These are phyloP conservation scores for Latrodectus geometricus DNA, from an alignment of 1,140 invertebrate species.

Conservation along the genomic window DNA sequence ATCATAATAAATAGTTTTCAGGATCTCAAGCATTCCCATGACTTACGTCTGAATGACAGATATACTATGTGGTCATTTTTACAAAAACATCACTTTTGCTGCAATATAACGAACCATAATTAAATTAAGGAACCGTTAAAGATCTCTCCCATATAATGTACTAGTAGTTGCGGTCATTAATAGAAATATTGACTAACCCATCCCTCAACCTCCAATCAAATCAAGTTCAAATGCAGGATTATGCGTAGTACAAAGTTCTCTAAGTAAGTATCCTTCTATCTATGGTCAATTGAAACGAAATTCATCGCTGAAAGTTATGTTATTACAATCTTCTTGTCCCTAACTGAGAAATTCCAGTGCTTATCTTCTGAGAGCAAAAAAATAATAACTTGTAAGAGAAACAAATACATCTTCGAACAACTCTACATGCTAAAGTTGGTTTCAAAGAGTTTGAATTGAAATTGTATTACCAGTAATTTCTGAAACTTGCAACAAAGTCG, in stretches of 20 bases:
- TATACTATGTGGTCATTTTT: too few relatives aligned
- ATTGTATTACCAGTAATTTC: neutral
- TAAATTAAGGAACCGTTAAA: neutral
- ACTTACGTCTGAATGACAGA: too few relatives aligned
- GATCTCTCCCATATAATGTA: neutral
- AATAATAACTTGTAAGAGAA: neutral
- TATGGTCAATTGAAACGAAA: neutral
- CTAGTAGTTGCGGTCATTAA: neutral
- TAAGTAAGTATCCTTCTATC: neutral
- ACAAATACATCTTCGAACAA: neutral
- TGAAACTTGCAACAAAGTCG: neutral
- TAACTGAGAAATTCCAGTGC: neutral
- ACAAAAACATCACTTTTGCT: too few relatives aligned
- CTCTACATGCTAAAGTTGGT: neutral
- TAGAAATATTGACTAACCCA: neutral
- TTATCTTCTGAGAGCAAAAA: neutral
- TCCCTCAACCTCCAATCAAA: neutral
- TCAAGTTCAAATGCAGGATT: neutral
- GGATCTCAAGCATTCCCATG: too few relatives aligned
- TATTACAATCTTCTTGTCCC: neutral
- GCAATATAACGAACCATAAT: too few relatives aligned
- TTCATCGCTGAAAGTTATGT: neutral
- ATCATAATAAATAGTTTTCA: too few relatives aligned
- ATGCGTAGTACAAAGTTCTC: neutral
- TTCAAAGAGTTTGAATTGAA: neutral